These are phyloP conservation scores for Atractosteus spatula DNA, from an alignment of 2,113 vertebrate species.

Conservation along the genomic window DNA sequence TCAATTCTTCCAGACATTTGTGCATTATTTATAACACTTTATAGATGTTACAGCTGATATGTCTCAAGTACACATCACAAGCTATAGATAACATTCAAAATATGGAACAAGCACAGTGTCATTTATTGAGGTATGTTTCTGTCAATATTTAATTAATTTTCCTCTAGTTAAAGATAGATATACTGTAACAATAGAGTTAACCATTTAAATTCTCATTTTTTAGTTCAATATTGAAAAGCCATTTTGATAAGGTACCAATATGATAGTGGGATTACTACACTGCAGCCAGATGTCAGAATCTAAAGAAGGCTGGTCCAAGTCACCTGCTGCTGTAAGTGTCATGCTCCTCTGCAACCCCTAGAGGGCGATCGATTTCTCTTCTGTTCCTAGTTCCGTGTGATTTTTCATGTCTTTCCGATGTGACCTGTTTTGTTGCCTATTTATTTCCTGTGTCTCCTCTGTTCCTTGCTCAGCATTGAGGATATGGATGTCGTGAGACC, in stretches of 20 bases:
- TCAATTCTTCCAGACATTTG: constrained; percentile 27
- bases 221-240: too few species aligned
- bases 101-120: constrained; percentile 39
- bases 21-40: constrained; percentile 30
- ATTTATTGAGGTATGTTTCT: neutral
- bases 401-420: too few species aligned
- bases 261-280: too few species aligned
- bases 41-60: constrained; percentile 53
- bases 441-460: too few species aligned
- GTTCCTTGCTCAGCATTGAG: too few species aligned
- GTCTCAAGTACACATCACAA: constrained; percentile 42
- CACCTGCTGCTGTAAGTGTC: neutral
- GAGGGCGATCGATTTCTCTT: neutral
- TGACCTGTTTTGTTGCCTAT: too few species aligned
- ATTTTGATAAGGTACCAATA: too few species aligned
- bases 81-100: constrained; percentile 44
- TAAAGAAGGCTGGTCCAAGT: neutral
- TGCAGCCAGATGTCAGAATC: too few species aligned
- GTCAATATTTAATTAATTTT: neutral
- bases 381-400: too few species aligned
- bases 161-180: constrained; percentile 37
- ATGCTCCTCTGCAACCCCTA: neutral
- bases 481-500: too few species aligned
- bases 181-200: constrained; percentile 20
- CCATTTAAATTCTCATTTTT: constrained; percentile 16